Conservation (phyloP, 2,113 vertebrate genomes). For the Lasiurus cinereus region DNA sequence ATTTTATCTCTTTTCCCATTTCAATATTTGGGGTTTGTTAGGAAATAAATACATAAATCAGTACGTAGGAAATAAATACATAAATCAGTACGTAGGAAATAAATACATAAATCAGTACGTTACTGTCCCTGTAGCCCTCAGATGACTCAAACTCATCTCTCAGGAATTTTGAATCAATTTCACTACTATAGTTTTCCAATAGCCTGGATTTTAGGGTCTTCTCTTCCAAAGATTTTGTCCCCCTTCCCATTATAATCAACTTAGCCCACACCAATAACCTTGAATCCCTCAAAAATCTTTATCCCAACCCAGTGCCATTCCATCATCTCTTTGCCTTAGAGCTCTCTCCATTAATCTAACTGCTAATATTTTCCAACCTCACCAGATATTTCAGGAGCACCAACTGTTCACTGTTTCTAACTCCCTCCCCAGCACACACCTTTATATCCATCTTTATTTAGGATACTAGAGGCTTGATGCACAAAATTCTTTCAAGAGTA, state of each 20-base stretch:
- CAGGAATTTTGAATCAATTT: neutral
- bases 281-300: neutral
- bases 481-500: too few relatives aligned
- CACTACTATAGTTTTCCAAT: neutral
- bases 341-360: neutral
- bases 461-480: too few relatives aligned
- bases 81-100: too few relatives aligned
- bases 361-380: fast-evolving
- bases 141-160: neutral
- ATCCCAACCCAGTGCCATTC: fast-evolving
- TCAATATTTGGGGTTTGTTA: neutral
- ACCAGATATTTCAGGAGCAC: neutral
- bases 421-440: fast-evolving
- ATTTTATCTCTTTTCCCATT: neutral
- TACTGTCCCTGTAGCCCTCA: neutral
- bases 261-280: neutral
- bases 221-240: neutral
- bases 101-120: neutral
- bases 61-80: neutral
- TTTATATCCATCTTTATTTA: neutral
- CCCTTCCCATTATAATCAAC: neutral
- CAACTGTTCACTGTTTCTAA: neutral
- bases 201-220: neutral
- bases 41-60: neutral
- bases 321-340: neutral